phyloP scores from a whole-genome alignment of 2,113 vertebrate species.

The Empidonax alnorum region DNA sequence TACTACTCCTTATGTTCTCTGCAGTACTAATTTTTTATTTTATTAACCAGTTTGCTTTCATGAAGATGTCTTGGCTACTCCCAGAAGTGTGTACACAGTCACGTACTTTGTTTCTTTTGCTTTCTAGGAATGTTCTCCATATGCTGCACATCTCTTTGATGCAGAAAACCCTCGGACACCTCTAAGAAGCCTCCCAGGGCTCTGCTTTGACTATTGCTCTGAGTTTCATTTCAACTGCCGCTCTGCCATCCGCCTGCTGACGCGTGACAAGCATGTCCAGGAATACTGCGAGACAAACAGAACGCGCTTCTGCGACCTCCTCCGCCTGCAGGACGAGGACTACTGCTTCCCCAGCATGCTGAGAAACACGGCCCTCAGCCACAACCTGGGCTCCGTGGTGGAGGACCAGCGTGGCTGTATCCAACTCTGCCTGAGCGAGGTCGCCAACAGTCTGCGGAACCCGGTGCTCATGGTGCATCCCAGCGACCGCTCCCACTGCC shows the following conservation, averaged over 20 bases:
- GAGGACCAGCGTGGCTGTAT: constrained; percentile 78
- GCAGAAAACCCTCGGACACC: constrained; percentile 81
- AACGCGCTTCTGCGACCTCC: constrained; percentile 76
- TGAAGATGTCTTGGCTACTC: background rate
- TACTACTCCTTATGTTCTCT: background rate
- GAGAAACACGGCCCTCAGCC: constrained; percentile 72
- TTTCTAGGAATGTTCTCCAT: constrained; percentile 86
- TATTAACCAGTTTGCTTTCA: background rate
- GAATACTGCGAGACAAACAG: constrained; percentile 50
- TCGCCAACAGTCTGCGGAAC: constrained; percentile 83
- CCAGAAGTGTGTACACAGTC: background rate
- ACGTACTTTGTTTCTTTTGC: background rate
- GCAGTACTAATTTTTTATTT: background rate
- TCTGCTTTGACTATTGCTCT: constrained; percentile 82
- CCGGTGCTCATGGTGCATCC: constrained; percentile 82
- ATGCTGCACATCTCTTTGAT: constrained; percentile 84
- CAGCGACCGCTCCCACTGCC: constrained; percentile 75
- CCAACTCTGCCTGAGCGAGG: constrained; percentile 83
- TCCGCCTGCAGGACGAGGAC: constrained; percentile 80
- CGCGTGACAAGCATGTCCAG: constrained; percentile 46
- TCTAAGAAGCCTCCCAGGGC: constrained; percentile 79
- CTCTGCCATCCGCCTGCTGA: constrained; percentile 77
- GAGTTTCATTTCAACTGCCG: constrained; percentile 77
- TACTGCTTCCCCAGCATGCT: constrained; percentile 85
- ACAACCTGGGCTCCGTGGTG: constrained; percentile 72